Conservation (phyloP, 2,113 vertebrate species). For the human region GRCh38 chr6:29230501-29231000, state of each 20-base stretch:
- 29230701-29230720: neutral
- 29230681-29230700: neutral
- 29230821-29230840: neutral
- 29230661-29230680: neutral
- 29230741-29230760: neutral
- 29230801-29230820: neutral
- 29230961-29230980: neutral
- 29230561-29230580: neutral
- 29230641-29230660: neutral
- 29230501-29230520: neutral
- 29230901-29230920: neutral
- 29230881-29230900: neutral
- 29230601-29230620: neutral
- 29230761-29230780: neutral
- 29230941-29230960: neutral
- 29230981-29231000: neutral
- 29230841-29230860: neutral
- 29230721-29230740: neutral
- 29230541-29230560: neutral
- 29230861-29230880: neutral
- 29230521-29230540: neutral
- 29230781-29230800: neutral
- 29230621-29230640: neutral
- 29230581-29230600: neutral
- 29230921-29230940: neutral